These are phyloP conservation scores for Rhinolophus sinicus DNA, from an alignment of 2,113 vertebrate genomes.

Conservation along the genomic window DNA sequence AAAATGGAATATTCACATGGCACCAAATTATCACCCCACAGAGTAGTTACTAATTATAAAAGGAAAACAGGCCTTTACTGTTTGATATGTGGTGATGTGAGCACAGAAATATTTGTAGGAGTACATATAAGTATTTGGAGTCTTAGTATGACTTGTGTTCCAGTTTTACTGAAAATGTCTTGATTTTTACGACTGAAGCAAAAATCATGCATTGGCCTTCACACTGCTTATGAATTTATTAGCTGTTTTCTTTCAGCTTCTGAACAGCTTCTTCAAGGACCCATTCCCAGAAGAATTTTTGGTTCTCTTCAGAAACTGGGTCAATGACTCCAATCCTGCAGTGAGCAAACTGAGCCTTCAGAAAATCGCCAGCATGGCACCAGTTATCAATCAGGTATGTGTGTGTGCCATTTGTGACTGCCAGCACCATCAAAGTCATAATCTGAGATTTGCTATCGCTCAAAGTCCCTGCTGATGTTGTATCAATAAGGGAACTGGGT, in stretches of 20 bases:
- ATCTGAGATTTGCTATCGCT: background rate
- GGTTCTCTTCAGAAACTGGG: constrained; percentile 71
- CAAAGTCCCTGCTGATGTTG: background rate
- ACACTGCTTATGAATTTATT: background rate
- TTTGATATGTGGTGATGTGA: background rate
- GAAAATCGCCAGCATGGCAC: constrained; percentile 67
- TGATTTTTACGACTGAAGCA: background rate
- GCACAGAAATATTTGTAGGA: background rate
- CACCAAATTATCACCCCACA: background rate
- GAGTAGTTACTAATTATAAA: background rate
- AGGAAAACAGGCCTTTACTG: background rate
- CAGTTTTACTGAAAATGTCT: background rate
- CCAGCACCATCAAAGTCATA: no score
- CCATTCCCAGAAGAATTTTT: constrained; percentile 76
- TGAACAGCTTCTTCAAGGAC: constrained; percentile 70
- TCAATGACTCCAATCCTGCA: constrained; percentile 56
- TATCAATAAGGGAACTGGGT: background rate
- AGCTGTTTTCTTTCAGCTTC: constrained; percentile 57
- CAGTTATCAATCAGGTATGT: constrained; percentile 61
- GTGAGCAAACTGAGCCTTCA: constrained; percentile 74
- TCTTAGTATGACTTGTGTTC: background rate
- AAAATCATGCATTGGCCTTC: background rate
- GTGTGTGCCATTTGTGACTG: background rate
- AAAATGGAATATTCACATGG: background rate
- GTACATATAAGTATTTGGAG: background rate